Evolutionary conservation across 2,113 vertebrate genomes (phyloP), one percentile per base, ranked within the genome.

Genomic region (Nycticorax nycticorax): DNA sequence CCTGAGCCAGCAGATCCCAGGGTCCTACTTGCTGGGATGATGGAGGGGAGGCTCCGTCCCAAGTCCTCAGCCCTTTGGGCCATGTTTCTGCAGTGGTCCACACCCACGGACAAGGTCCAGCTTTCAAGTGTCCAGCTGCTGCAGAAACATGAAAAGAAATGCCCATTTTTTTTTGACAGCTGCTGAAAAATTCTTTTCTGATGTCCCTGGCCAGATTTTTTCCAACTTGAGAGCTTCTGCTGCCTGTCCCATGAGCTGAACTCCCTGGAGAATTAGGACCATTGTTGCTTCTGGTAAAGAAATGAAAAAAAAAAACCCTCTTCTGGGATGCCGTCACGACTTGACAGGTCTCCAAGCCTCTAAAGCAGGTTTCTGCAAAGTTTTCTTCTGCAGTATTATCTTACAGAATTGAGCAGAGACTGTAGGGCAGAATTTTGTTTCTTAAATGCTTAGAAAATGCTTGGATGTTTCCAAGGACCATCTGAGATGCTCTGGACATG

Each of bases 181-280:
- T 85, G 93, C 64, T 96, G 95, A 87, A 85, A 95, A 80, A 87
- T 15, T 37, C 60, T 57, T 91, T 79, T 78, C n/a, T 96, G 81
- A 41, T 3, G n/a, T 32, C 88, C 41, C 68, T n/a, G 21, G 33
- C 53, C 7, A 60, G 75, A n/a, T 30, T 57, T 75, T 30, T 48
- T 55, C 88, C 37, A 4, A 48, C 41, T 16, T 4, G 13, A 48
- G 85, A 53, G 62, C 21, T 80, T 47, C 67, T 83, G 48, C 48
- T 13, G 59, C 64, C n/a, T 53, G n/a, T 48, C 41, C 33, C 79
- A 43, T 2, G 7, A 45, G 63, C 47, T 71, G 35, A 52, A 20
- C 28, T 79, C 63, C 4, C 45, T 14, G 23, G 45, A 43, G 10
- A 39, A 37, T 57, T 7, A n/a, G 55, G 76, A 50, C 50, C 14